Percentiles rank a stretch among this genome's conserved stretches.
phyloP scores from a whole-genome alignment of 2,888 invertebrate genomes.

The Elegia similella region DNA sequence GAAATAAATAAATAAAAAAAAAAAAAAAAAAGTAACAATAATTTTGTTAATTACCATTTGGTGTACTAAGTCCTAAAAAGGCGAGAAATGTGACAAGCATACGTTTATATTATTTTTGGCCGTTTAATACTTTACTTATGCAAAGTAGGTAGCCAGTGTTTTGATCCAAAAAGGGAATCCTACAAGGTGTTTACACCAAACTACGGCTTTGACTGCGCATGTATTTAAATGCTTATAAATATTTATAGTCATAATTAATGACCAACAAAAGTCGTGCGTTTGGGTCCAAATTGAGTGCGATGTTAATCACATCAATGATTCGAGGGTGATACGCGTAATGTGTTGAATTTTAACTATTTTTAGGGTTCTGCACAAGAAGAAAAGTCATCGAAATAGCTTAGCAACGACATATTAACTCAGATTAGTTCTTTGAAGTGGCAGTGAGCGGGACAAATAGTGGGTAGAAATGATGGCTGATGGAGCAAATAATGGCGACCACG shows the following conservation, averaged over 20 bases:
- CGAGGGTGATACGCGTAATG: slow-evolving; percentile 40
- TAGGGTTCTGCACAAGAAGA: slow-evolving; percentile 9
- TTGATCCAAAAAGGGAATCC: background rate
- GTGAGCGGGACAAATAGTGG: too few species aligned
- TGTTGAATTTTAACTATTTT: slow-evolving; percentile 43
- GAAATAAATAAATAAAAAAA: too few species aligned
- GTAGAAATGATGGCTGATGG: too few species aligned
- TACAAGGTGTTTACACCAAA: slow-evolving; percentile 3
- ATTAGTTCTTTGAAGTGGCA: too few species aligned
- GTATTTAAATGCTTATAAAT: slow-evolving; percentile 52
- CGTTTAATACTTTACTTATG: background rate
- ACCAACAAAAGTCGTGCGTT: slow-evolving; percentile 45
- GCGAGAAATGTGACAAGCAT: too few species aligned
- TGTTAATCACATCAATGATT: slow-evolving; percentile 53
- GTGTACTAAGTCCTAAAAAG: too few species aligned
- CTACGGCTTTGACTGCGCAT: slow-evolving; percentile 72
- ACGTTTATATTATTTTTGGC: too few species aligned
- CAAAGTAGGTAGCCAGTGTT: background rate
- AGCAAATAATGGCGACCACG: too few species aligned
- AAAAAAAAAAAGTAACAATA: too few species aligned
- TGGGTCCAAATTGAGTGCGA: slow-evolving; percentile 49
- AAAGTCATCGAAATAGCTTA: too few species aligned
- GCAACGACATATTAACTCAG: too few species aligned
- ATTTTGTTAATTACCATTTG: too few species aligned
- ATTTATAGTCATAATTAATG: slow-evolving; percentile 58